Evolutionary conservation across 1,140 invertebrate genomes (phyloP).

Genomic region (Magallana ariakensis): DNA sequence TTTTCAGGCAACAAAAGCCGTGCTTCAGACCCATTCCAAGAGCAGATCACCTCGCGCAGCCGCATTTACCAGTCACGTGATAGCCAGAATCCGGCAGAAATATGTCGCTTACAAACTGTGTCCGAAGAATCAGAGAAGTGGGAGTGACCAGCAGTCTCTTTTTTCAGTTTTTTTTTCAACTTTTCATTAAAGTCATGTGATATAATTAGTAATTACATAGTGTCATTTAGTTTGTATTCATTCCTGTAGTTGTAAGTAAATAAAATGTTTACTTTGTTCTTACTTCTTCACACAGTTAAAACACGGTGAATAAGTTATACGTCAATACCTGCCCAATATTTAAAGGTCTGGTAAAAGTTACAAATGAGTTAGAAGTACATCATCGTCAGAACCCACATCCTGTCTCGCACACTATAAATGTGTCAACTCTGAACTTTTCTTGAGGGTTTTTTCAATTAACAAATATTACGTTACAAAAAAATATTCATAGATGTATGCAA

Average conservation of each 20-base stretch:
- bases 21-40: constrained; percentile 1
- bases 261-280: neutral
- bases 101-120: constrained; percentile 38
- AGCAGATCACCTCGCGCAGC: constrained; percentile 12
- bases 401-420: too few relatives aligned
- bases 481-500: too few relatives aligned
- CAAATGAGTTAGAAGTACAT: too few relatives aligned
- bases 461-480: too few relatives aligned
- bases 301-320: too few relatives aligned
- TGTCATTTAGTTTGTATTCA: neutral
- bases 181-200: neutral
- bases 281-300: too few relatives aligned
- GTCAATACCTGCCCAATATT: too few relatives aligned
- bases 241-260: neutral
- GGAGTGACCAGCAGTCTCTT: neutral
- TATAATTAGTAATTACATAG: neutral
- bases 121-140: constrained; percentile 33
- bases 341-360: too few relatives aligned
- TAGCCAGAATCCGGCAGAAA: neutral
- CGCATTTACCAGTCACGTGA: constrained; percentile 28
- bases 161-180: too few relatives aligned
- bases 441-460: too few relatives aligned
- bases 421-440: too few relatives aligned
- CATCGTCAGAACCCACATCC: too few relatives aligned
- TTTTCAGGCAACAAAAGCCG: neutral